Evolutionary conservation across 2,888 invertebrate genomes (phyloP).

Genomic region (Euplexia lucipara): DNA sequence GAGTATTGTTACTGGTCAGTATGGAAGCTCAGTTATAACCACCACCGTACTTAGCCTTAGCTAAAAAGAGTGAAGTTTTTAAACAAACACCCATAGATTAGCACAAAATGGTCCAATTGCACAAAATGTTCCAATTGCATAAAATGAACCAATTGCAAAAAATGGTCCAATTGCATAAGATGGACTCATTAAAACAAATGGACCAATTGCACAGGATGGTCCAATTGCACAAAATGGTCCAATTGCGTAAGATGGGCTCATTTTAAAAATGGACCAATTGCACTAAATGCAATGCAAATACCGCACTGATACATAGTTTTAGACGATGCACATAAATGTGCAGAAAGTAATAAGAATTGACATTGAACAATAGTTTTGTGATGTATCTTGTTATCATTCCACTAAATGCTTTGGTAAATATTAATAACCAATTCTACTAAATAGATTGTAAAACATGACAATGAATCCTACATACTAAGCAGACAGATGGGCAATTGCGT

Average conservation of each 20-base stretch:
- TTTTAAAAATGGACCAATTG: slow-evolving; percentile 56
- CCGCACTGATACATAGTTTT: slow-evolving; percentile 28
- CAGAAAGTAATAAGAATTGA: background rate
- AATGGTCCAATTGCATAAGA: slow-evolving; percentile 62
- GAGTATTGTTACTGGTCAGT: slow-evolving; percentile 69
- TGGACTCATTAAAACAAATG: too few species aligned
- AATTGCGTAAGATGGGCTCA: slow-evolving; percentile 68
- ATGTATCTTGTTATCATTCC: slow-evolving; percentile 17
- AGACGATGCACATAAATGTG: slow-evolving; percentile 35
- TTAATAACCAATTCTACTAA: background rate
- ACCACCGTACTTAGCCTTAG: slow-evolving; percentile 33
- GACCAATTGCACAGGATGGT: slow-evolving; percentile 59
- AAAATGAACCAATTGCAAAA: slow-evolving; percentile 58
- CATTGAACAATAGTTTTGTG: background rate
- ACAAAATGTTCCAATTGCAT: too few species aligned
- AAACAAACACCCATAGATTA: slow-evolving; percentile 36
- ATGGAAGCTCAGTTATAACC: slow-evolving; percentile 36
- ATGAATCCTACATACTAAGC: too few species aligned
- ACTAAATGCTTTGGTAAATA: background rate
- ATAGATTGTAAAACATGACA: too few species aligned
- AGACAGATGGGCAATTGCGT: too few species aligned
- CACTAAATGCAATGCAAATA: slow-evolving; percentile 60
- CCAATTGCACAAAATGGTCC: slow-evolving; percentile 56
- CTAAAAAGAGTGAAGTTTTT: slow-evolving; percentile 32
- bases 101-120: slow-evolving; percentile 60